Conservation (phyloP, 1,140 invertebrate species). For the Oryctes rhinoceros region DNA sequence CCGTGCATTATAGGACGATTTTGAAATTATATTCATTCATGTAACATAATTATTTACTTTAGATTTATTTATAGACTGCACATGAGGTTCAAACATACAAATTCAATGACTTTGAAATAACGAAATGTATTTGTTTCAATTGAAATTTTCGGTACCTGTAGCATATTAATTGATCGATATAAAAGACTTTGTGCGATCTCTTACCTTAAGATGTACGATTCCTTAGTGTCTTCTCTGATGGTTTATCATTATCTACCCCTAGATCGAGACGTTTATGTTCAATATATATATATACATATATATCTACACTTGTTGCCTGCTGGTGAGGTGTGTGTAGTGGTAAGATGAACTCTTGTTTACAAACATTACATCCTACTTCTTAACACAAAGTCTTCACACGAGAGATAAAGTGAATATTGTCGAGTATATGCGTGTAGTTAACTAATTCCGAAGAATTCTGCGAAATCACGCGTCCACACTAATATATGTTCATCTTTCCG, state of each 20-base stretch:
- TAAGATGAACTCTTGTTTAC: constrained; percentile 20
- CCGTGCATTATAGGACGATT: no score
- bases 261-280: not conserved
- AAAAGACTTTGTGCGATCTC: not conserved
- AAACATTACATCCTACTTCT: constrained; percentile 1
- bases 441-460: not conserved
- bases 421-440: not conserved
- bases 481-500: constrained; percentile 10
- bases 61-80: no score
- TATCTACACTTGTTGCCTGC: not conserved
- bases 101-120: not conserved
- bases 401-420: not conserved
- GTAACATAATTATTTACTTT: no score
- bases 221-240: not conserved
- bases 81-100: not conserved
- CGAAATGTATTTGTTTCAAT: not conserved
- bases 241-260: constrained; percentile 17
- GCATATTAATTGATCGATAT: not conserved
- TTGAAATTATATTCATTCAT: not conserved
- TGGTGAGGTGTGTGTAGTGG: not conserved
- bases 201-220: not conserved
- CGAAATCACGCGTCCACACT: not conserved
- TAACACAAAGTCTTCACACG: not conserved
- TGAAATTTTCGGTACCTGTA: not conserved
- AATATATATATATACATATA: not conserved